Percentiles rank a stretch among this genome's conserved stretches.
Evolutionary conservation across 1,140 invertebrate species (phyloP).

Genomic region (Drosophila lacteicornis): DNA sequence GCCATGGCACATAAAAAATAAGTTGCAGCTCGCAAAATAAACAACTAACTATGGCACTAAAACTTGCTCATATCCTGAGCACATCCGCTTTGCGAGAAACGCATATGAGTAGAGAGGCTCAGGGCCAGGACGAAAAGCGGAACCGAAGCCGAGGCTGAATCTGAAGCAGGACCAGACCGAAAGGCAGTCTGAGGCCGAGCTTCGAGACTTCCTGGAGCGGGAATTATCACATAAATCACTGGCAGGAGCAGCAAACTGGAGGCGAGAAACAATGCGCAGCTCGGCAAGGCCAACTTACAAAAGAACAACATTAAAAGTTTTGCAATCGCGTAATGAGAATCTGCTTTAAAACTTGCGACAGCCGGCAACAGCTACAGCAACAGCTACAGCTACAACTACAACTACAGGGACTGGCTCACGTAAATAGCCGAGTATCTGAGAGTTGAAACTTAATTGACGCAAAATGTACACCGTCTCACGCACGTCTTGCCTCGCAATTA

Average conservation of each 20-base stretch:
- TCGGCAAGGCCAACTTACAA: slow-evolving; percentile 73
- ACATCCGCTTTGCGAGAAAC: slow-evolving; percentile 69
- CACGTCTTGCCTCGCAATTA: slow-evolving; percentile 77
- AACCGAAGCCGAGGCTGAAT: neutral
- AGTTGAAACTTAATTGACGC: slow-evolving; percentile 82
- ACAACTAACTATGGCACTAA: slow-evolving; percentile 79
- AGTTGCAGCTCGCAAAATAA: slow-evolving; percentile 76
- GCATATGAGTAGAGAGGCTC: slow-evolving; percentile 62
- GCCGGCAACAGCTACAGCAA: slow-evolving; percentile 49
- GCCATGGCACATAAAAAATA: slow-evolving; percentile 82
- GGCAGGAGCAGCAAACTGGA: slow-evolving; percentile 25
- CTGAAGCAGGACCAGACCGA: slow-evolving; percentile 2
- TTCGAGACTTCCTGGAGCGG: slow-evolving; percentile 44
- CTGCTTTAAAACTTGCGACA: slow-evolving; percentile 83
- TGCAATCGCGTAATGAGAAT: slow-evolving; percentile 84
- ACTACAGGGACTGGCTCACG: slow-evolving; percentile 32
- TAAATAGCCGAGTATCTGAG: slow-evolving; percentile 70
- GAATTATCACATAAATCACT: slow-evolving; percentile 83
- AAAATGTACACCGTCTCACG: slow-evolving; percentile 76
- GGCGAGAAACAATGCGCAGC: slow-evolving; percentile 56
- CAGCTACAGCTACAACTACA: slow-evolving; percentile 7
- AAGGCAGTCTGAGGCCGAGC: slow-evolving; percentile 8
- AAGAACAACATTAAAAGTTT: slow-evolving; percentile 84
- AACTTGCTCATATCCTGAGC: slow-evolving; percentile 81
- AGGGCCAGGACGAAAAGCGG: neutral